Conservation (phyloP, 2,797 vertebrate genomes). For the Cryptoprocta ferox region DNA sequence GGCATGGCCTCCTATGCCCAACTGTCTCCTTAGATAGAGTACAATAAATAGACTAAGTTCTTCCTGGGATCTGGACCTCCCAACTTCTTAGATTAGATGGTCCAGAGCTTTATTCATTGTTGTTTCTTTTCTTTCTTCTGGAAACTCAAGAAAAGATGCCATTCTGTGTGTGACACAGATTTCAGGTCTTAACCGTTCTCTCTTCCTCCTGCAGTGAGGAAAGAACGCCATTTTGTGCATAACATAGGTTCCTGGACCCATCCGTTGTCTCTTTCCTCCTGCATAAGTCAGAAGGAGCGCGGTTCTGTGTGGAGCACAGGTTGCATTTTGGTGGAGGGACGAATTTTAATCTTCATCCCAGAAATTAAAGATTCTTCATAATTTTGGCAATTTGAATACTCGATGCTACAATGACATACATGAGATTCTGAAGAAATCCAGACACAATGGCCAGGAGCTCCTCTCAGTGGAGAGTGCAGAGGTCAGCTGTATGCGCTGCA, state of each 20-base stretch:
- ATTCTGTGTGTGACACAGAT: background rate
- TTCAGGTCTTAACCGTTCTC: background rate
- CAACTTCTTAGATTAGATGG: background rate
- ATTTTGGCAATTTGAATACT: background rate
- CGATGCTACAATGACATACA: background rate
- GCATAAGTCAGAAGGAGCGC: background rate
- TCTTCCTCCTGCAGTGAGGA: background rate
- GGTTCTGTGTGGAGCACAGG: background rate
- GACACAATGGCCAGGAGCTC: background rate
- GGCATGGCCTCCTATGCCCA: background rate
- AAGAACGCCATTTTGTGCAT: background rate
- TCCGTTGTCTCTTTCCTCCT: background rate
- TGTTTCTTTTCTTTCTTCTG: background rate
- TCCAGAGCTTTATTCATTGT: background rate
- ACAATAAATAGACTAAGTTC: background rate
- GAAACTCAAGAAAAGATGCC: background rate
- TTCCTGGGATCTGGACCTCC: background rate
- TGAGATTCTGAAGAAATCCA: background rate
- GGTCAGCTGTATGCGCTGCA: background rate
- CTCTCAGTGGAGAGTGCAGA: background rate
- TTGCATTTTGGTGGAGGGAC: background rate
- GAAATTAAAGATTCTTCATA: background rate
- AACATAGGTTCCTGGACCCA: background rate
- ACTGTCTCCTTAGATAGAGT: background rate
- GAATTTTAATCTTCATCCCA: background rate